Base-by-base conservation (phyloP, 1,140 invertebrate species). In the Neuroterus valhalla region DNA sequence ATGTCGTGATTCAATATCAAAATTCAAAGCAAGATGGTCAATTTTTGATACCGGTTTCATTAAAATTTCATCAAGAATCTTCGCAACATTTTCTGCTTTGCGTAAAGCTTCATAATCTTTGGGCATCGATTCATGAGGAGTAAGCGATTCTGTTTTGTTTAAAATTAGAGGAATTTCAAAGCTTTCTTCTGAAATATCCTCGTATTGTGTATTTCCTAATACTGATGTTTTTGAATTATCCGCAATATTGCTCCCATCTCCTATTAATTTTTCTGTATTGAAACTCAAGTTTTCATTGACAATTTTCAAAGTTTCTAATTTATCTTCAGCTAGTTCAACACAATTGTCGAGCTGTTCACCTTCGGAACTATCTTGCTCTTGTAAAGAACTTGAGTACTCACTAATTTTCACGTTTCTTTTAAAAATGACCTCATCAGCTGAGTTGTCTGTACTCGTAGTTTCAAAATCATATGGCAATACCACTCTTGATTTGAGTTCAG, bases 181-280 rank as follows among this genome's bases (percentile, higher is more conserved):
- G 66, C 88, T 89, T 62, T 90, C 89, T 42, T 90, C 89, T 1
- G 89, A 90, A 31, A 90, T 90, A 71, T 90, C 89, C 43, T 89
- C 88, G 43, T 89, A 90, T n/a, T 89, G 88, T 4, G 88, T 82
- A 76, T 89, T 87, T 38, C 81, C 83, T 43, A 87, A 52, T 19
- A 86, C 68, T 17, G 87, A 78, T 4, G 78, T 78, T 68, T 82
- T 84, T 15, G 84, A 8, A 38, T 38, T 38, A 38, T 38, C 31
- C 6, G 31, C 10, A 38, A 38, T 38, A 10, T 38, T 8, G 6
- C 10, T 10, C 5, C 8, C 78, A 6, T 71, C 6, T 66, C 14
- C 45, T 26, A 71, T 78, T 77, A 15, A 52, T 12, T 68, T 69
- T 70, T 38, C 68, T 5, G 19, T 23, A 71, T 74, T 70, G 6